Percentiles rank a stretch among this genome's conserved stretches.
phyloP scores from a whole-genome alignment of 2,888 invertebrate genomes.

The Brenthis daphne region DNA sequence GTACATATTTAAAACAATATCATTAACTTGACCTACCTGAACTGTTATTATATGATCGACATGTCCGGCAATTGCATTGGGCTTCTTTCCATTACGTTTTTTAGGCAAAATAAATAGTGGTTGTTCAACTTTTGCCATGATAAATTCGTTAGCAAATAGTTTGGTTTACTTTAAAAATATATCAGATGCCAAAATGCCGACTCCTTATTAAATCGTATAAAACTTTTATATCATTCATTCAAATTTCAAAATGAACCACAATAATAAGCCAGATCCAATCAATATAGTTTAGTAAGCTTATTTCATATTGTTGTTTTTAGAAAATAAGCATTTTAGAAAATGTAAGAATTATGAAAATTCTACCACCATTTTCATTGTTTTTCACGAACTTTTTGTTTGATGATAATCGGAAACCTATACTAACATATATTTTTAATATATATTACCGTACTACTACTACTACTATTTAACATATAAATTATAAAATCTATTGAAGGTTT shows the following conservation, averaged over 20 bases:
- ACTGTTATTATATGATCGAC: constrained; percentile 84
- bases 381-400: constrained; percentile 25
- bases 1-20: background rate
- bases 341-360: background rate
- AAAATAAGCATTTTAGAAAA: constrained; percentile 3
- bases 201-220: background rate
- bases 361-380: constrained; percentile 37
- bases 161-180: background rate
- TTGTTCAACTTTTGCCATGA: constrained; percentile 73
- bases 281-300: background rate
- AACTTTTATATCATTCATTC: too few relatives aligned
- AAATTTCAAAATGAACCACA: too few relatives aligned
- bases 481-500: too few relatives aligned
- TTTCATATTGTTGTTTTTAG: background rate
- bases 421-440: background rate
- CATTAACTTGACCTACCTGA: constrained; percentile 65
- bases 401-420: constrained; percentile 21
- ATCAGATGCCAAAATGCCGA: background rate
- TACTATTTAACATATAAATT: too few relatives aligned
- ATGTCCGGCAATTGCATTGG: constrained; percentile 76
- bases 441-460: too few relatives aligned
- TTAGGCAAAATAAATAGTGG: constrained; percentile 83
- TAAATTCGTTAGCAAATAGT: background rate
- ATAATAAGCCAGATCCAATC: too few relatives aligned
- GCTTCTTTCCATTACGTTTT: constrained; percentile 82